Base-by-base conservation (phyloP, 1,140 invertebrate genomes). In the Micrasema longulum region DNA sequence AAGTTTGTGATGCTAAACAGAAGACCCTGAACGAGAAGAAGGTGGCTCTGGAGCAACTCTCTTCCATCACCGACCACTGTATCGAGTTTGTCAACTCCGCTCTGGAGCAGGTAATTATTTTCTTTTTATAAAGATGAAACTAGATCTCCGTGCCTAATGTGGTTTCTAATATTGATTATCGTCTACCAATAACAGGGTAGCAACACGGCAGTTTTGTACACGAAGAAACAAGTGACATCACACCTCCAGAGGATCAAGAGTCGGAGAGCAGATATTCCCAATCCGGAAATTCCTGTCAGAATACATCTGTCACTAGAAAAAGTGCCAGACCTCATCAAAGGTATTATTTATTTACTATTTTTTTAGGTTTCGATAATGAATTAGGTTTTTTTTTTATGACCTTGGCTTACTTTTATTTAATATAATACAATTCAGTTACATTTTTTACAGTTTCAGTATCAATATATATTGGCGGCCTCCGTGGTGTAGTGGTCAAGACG, bases 41-140 rank as follows among this genome's bases (percentile, higher is more conserved):
- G 82, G 87, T 90, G 57, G 93, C 92, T 62, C 81, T 95, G 18
- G 89, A 93, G 77, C 88, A 93, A 76, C 84, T 95, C 3, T 92
- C 92, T 3, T 89, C 90, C 78, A 89, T 94, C 77, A 93, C 93
- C 10, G 93, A 96, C 84, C 92, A 96, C 84, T 95, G 93, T 80
- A 92, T 95, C 47, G 88, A 91, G 65, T 95, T 96, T 83, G 92
- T 95, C 47, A 89, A 89, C 77, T 87, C 90, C 78, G 92, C 92
- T 12, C 83, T 96, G 7, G 88, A 91, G 20, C 90, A 77, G 68
- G 76, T 76, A 60, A n/a, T 18, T 50, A 9, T 50, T 16, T 16
- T 50, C n/a, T n/a, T n/a, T n/a, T n/a, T n/a, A n/a, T n/a, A n/a
- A n/a, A n/a, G n/a, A n/a, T n/a, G n/a, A n/a, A n/a, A n/a, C n/a